Evolutionary conservation across 2,113 vertebrate genomes (phyloP).

Genomic region (Octodon degus): DNA sequence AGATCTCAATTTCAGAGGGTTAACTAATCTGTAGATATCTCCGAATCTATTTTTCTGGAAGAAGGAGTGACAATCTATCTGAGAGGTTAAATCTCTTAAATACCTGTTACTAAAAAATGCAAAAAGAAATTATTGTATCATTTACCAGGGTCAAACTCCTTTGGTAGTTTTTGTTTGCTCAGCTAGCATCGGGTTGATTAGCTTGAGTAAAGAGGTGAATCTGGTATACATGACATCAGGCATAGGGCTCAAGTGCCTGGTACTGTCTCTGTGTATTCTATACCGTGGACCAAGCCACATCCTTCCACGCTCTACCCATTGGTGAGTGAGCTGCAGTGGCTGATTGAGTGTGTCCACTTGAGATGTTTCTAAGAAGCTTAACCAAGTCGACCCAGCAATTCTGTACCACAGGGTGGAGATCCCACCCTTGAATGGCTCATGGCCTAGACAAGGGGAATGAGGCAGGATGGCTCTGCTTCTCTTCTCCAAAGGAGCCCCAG

Average conservation of each 20-base stretch:
- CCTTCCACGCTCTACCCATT: background rate
- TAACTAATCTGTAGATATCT: background rate
- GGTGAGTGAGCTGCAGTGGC: background rate
- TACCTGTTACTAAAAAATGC: background rate
- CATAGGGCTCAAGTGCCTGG: background rate
- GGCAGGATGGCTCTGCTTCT: background rate
- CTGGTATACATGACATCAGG: background rate
- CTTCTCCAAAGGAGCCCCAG: background rate
- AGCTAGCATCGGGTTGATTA: background rate
- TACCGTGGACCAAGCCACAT: background rate
- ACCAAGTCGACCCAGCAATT: background rate
- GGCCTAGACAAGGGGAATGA: background rate
- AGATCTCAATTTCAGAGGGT: background rate
- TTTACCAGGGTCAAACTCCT: background rate
- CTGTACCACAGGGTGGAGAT: background rate
- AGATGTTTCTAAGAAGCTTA: background rate
- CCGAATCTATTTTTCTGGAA: background rate
- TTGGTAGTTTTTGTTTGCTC: background rate
- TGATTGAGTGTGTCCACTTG: background rate
- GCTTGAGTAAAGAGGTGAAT: background rate
- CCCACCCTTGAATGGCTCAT: background rate
- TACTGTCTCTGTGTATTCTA: rapidly evolving
- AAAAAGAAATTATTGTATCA: background rate
- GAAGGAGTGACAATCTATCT: background rate
- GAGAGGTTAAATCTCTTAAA: background rate